These are phyloP conservation scores for Chymomyza fuscimana DNA, from an alignment of 2,888 invertebrate genomes.

Conservation along the genomic window DNA sequence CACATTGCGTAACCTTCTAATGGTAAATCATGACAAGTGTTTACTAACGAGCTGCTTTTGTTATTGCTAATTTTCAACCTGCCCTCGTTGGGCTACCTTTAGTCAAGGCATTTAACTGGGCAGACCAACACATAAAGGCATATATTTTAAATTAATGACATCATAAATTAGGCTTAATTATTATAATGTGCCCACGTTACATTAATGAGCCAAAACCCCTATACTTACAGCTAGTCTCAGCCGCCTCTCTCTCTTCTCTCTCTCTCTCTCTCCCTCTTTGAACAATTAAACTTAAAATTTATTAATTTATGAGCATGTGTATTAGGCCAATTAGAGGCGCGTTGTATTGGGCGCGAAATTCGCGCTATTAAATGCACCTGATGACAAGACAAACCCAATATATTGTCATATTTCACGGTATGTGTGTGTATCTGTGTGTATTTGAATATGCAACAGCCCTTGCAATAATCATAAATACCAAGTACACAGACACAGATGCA, in stretches of 20 bases:
- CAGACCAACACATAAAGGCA: neutral
- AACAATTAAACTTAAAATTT: slow-evolving; percentile 74
- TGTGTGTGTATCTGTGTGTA: neutral
- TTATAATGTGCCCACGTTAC: slow-evolving; percentile 69
- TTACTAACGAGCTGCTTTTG: too few species aligned
- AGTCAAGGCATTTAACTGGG: neutral
- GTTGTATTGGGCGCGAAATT: slow-evolving; percentile 66
- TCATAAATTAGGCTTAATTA: slow-evolving; percentile 76
- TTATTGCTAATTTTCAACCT: too few species aligned
- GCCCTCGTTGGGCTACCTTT: neutral
- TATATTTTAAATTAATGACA: slow-evolving; percentile 66
- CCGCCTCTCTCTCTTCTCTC: neutral
- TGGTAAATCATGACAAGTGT: too few species aligned
- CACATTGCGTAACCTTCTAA: too few species aligned
- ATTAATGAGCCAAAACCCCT: slow-evolving; percentile 50
- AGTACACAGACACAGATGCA: slow-evolving; percentile 41
- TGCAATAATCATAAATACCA: slow-evolving; percentile 4
- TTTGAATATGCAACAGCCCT: neutral
- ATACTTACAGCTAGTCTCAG: neutral
- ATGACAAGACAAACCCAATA: slow-evolving; percentile 53
- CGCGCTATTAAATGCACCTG: slow-evolving; percentile 79
- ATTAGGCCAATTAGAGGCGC: slow-evolving; percentile 66
- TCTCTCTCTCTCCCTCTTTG: slow-evolving; percentile 19
- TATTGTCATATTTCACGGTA: neutral
- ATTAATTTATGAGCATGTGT: slow-evolving; percentile 73